A percentile compares a stretch with the other conserved stretches of the same genome.
Conservation (phyloP, 2,888 invertebrate species). For the Sabatieria punctata region DNA sequence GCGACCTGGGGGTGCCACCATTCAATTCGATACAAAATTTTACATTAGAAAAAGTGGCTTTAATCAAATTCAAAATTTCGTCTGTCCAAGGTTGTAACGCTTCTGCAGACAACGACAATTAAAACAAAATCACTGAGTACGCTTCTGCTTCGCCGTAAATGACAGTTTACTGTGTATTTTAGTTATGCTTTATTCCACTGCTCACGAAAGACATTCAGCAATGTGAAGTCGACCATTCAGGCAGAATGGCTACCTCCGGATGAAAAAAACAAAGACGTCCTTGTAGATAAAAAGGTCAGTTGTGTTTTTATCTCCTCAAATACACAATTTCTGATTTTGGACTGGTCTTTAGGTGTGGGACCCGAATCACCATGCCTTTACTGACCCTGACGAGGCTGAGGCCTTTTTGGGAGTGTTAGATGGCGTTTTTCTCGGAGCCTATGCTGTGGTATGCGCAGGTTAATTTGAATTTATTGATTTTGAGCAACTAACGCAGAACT, state of each 20-base stretch:
- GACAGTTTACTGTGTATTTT: too few relatives aligned
- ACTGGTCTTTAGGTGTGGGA: background rate
- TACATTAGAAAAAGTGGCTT: too few relatives aligned
- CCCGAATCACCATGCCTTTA: background rate
- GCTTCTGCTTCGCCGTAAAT: too few relatives aligned
- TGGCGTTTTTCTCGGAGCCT: slow-evolving; percentile 18
- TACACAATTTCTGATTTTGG: background rate
- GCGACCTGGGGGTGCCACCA: too few relatives aligned
- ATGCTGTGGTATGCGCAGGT: slow-evolving; percentile 18
- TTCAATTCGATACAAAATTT: too few relatives aligned
- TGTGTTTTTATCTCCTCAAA: background rate
- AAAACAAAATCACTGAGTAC: too few relatives aligned
- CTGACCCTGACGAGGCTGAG: slow-evolving; percentile 11
- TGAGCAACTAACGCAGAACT: too few relatives aligned
- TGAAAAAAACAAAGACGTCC: slow-evolving; percentile 3
- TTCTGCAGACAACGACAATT: too few relatives aligned
- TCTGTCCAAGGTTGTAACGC: too few relatives aligned
- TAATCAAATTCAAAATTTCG: too few relatives aligned
- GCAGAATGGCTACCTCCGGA: slow-evolving; percentile 31
- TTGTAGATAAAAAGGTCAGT: background rate
- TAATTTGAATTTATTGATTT: too few relatives aligned
- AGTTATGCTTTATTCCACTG: slow-evolving; percentile 36
- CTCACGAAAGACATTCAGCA: slow-evolving; percentile 35
- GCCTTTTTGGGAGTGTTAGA: slow-evolving; percentile 19
- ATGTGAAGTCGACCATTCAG: slow-evolving; percentile 34